A percentile compares a stretch with the other conserved stretches of the same genome.
These are phyloP conservation scores for Leptinotarsa defecta DNA, from an alignment of 1,140 invertebrate genomes.

Conservation along the genomic window DNA sequence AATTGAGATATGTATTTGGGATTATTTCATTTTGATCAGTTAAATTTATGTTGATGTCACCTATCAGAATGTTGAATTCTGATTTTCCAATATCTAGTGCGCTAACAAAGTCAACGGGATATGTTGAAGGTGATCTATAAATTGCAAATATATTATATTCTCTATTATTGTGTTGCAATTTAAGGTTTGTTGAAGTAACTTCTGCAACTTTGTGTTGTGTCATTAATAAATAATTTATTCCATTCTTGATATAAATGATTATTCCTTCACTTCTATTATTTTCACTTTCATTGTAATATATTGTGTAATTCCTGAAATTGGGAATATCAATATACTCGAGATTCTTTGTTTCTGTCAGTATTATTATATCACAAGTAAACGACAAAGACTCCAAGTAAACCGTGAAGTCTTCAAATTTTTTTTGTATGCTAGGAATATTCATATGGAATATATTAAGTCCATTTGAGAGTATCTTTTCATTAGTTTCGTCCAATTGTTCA, in stretches of 20 bases:
- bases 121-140: not conserved
- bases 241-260: constrained; percentile 5
- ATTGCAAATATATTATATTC: not conserved
- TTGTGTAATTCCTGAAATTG: not conserved
- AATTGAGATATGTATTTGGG: too few relatives aligned
- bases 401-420: not conserved
- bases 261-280: constrained; percentile 6
- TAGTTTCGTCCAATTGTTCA: not conserved
- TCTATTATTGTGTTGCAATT: not conserved
- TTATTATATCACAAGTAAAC: constrained; percentile 6
- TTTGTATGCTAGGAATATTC: not conserved
- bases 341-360: not conserved
- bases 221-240: not conserved
- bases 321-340: not conserved
- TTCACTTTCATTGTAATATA: not conserved
- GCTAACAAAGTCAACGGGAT: too few relatives aligned
- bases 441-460: too few relatives aligned
- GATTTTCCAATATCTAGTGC: too few relatives aligned
- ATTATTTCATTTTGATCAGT: too few relatives aligned
- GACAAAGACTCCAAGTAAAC: not conserved
- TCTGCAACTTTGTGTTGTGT: not conserved
- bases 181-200: not conserved
- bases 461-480: too few relatives aligned
- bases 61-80: too few relatives aligned
- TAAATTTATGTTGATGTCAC: too few relatives aligned